Base-by-base conservation (phyloP, 1,140 invertebrate genomes). In the Drosophila santomea region DNA sequence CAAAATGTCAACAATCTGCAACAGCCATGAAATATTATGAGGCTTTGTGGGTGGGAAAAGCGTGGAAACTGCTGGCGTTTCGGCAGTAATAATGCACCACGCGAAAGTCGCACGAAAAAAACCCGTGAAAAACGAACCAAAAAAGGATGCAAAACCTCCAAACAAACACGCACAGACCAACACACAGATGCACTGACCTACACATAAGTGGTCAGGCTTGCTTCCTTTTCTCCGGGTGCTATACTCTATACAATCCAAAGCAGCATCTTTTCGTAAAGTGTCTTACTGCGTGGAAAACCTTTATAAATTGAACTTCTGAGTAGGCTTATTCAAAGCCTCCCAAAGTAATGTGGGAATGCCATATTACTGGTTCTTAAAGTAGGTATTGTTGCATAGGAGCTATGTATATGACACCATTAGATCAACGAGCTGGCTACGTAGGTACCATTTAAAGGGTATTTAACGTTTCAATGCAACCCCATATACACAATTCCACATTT, bases 1-100 rank as follows among this genome's bases (percentile, higher is more conserved):
- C 81, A 66, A 77, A 78, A 86, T 85, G 83, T 88, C 83, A 86
- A 83, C 83, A 86, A 88, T 83, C 79, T 88, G 83, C 83, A 82
- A 68, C 75, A 79, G 75, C 83, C 63, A 86, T 86, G 83, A 86
- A 86, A 86, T 88, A 86, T 86, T 86, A 86, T 88, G 79, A 86
- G 79, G 69, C 75, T 67, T 82, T 72, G 74, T 25, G 72, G 43
- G 71, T 32, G 51, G 35, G 11, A 23, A 2, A 14, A 11, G 51
- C 7, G 39, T n/a, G 20, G 20, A 35, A 35, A 25, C 63, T 23
- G 63, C 28, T 44, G 43, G 25, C 47, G 48, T 11, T 51, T 48
- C 12, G 54, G 54, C 57, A 51, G 72, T 50, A 57, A 69, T 68
- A 58, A 57, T 76, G 62, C 60, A 73, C 64, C 69, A 78, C 64